These are phyloP conservation scores for Eretmocerus hayati DNA, from an alignment of 2,888 invertebrate genomes.

Conservation along the genomic window DNA sequence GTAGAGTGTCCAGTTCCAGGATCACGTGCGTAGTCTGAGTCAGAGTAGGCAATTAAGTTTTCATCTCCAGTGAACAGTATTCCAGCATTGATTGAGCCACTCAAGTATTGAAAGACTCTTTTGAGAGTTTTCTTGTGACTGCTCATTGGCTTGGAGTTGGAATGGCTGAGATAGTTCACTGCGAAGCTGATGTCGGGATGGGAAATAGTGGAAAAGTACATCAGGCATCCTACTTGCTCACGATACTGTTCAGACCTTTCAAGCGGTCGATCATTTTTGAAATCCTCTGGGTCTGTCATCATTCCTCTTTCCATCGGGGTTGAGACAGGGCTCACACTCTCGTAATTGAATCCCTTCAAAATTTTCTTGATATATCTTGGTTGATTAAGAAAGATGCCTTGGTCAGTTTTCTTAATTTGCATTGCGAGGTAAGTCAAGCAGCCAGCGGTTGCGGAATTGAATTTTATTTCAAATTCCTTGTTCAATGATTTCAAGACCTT, in stretches of 20 bases:
- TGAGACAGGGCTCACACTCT: too few species aligned
- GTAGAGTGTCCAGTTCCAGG: neutral
- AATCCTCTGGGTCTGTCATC: too few species aligned
- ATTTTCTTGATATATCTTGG: constrained; percentile 27
- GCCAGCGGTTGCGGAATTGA: constrained; percentile 7
- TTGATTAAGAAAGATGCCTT: constrained; percentile 28
- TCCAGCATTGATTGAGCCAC: constrained; percentile 23
- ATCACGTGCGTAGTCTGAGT: constrained; percentile 22
- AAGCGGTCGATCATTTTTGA: too few species aligned
- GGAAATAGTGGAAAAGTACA: constrained; percentile 26
- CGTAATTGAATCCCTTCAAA: constrained; percentile 15
- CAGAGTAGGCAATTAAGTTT: constrained; percentile 20
- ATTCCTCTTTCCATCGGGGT: too few species aligned
- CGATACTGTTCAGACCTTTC: too few species aligned
- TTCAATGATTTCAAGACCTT: constrained; percentile 20
- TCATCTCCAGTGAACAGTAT: constrained; percentile 27
- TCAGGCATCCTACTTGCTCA: too few species aligned
- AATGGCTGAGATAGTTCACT: constrained; percentile 29
- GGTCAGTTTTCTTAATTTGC: constrained; percentile 21
- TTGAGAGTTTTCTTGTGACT: constrained; percentile 25
- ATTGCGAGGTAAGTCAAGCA: constrained; percentile 26
- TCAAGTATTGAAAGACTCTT: constrained; percentile 23
- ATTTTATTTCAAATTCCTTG: constrained; percentile 23
- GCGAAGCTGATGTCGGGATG: constrained; percentile 30
- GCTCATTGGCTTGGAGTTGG: constrained; percentile 21